phyloP scores from a whole-genome alignment of 2,888 invertebrate genomes.

The Crepidodera aurea region DNA sequence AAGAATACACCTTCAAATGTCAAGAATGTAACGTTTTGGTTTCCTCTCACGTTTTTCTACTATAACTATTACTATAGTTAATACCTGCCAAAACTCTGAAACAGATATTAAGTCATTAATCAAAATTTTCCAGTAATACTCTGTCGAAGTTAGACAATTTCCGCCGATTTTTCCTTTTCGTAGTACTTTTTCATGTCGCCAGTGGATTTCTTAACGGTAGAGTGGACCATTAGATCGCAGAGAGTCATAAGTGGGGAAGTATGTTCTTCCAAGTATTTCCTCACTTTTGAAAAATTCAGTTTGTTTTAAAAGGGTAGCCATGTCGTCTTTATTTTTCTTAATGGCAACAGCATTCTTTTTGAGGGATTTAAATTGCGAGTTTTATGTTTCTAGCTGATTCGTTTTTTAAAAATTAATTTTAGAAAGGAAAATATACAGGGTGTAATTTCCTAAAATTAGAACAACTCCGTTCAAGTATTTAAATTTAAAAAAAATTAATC shows the following conservation, averaged over 20 bases:
- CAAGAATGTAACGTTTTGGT: too few species aligned
- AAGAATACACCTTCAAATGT: too few species aligned
- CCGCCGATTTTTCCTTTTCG: constrained; percentile 7
- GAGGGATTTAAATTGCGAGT: neutral
- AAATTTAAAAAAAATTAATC: too few species aligned
- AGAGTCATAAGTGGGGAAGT: constrained; percentile 37
- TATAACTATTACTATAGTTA: too few species aligned
- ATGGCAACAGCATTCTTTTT: constrained; percentile 5
- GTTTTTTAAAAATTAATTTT: too few species aligned
- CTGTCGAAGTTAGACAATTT: constrained; percentile 12
- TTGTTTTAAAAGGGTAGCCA: constrained; percentile 39
- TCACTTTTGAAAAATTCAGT: constrained; percentile 44
- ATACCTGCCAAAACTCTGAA: neutral
- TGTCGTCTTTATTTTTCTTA: constrained; percentile 30
- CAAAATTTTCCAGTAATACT: constrained; percentile 1
- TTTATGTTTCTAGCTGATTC: too few species aligned
- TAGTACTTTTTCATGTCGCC: constrained; percentile 23
- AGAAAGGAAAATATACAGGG: too few species aligned
- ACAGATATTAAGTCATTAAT: neutral
- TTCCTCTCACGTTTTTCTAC: too few species aligned
- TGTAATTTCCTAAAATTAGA: too few species aligned
- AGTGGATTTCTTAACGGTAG: constrained; percentile 25
- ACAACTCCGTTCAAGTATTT: too few species aligned
- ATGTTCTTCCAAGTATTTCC: constrained; percentile 43
- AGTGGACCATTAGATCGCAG: constrained; percentile 17